These are phyloP conservation scores for Montipora sp. DNA, from an alignment of 64 coral and sea anemone genomes.

Conservation along the genomic window DNA sequence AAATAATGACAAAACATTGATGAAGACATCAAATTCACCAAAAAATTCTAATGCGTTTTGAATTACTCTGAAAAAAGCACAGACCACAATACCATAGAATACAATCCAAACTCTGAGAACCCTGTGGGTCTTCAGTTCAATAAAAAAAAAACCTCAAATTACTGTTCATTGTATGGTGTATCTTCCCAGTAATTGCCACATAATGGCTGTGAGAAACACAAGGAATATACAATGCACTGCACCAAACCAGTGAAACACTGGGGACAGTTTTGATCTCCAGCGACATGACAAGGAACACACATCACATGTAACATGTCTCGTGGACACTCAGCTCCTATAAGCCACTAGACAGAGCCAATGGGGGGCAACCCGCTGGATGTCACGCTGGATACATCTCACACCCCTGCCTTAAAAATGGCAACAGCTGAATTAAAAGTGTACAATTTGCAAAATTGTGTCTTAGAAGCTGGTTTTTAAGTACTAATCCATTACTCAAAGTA, in stretches of 20 bases:
- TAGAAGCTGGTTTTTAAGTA: too few relatives aligned
- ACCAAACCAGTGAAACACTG: slow-evolving; percentile 70
- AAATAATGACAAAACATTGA: not conserved
- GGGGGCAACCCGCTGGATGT: slow-evolving; percentile 75
- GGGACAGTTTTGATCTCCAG: slow-evolving; percentile 93
- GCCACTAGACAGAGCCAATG: slow-evolving; percentile 93
- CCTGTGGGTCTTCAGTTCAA: too few relatives aligned
- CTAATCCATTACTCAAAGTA: too few relatives aligned
- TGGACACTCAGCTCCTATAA: slow-evolving; percentile 83
- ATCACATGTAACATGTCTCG: slow-evolving; percentile 68
- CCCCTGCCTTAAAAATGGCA: too few relatives aligned
- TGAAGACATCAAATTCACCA: too few relatives aligned
- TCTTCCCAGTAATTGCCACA: slow-evolving; percentile 88
- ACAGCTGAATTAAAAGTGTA: too few relatives aligned
- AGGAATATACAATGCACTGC: slow-evolving; percentile 91
- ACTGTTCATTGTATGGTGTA: not conserved
- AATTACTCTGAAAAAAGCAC: too few relatives aligned
- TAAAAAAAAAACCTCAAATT: not conserved
- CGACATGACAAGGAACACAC: slow-evolving; percentile 91
- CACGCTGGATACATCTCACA: slow-evolving; percentile 37
- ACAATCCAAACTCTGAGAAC: too few relatives aligned
- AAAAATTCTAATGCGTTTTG: too few relatives aligned
- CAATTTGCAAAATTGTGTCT: too few relatives aligned
- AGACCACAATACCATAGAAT: too few relatives aligned
- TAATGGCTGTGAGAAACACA: slow-evolving; percentile 90